These are phyloP conservation scores for Zonitis immaculata DNA, from an alignment of 2,888 invertebrate genomes.

Conservation along the genomic window DNA sequence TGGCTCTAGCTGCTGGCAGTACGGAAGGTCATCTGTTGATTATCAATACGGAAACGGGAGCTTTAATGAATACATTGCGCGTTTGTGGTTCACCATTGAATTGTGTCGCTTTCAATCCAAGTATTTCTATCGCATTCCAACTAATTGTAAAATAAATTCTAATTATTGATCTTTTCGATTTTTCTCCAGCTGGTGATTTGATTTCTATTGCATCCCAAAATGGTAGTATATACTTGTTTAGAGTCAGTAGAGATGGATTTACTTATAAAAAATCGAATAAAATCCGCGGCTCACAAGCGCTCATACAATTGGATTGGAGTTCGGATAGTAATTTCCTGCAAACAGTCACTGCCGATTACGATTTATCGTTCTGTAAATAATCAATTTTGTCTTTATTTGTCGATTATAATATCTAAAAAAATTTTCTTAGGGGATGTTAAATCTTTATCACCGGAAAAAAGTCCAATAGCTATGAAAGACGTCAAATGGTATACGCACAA, in stretches of 20 bases:
- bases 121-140: too few relatives aligned
- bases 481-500: slow-evolving; percentile 87
- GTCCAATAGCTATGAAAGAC: slow-evolving; percentile 85
- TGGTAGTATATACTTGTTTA: slow-evolving; percentile 76
- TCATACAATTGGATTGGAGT: slow-evolving; percentile 88
- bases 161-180: too few relatives aligned
- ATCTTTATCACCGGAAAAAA: slow-evolving; percentile 79
- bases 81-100: slow-evolving; percentile 85
- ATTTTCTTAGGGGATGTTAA: slow-evolving; percentile 84
- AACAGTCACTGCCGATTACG: slow-evolving; percentile 86
- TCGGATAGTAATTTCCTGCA: slow-evolving; percentile 82
- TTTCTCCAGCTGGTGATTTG: slow-evolving; percentile 77
- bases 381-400: background rate
- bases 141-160: background rate
- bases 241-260: slow-evolving; percentile 83
- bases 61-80: slow-evolving; percentile 76
- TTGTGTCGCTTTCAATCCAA: slow-evolving; percentile 82
- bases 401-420: slow-evolving; percentile 5
- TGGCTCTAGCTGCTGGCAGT: slow-evolving; percentile 82
- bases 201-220: slow-evolving; percentile 90
- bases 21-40: slow-evolving; percentile 84
- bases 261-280: slow-evolving; percentile 87
- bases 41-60: slow-evolving; percentile 80
- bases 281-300: slow-evolving; percentile 77
- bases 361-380: slow-evolving; percentile 78